phyloP scores from a whole-genome alignment of 2,113 vertebrate species.

The Phoxinus phoxinus region DNA sequence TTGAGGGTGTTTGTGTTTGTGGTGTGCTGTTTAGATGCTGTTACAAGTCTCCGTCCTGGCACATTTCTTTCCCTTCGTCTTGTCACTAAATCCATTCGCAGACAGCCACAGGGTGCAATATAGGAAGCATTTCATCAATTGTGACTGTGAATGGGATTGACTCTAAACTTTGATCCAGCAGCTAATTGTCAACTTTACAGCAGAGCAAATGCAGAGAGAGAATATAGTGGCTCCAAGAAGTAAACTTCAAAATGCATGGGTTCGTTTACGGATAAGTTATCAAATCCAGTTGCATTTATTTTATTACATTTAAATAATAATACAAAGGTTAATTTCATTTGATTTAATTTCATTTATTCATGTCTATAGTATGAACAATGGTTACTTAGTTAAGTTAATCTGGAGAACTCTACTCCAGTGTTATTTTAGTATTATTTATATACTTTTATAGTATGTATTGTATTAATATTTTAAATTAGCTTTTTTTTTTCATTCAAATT shows the following conservation, averaged over 20 bases:
- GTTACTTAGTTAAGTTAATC: too few species aligned
- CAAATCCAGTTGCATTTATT: neutral
- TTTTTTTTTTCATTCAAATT: neutral
- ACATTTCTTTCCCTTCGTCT: conserved; percentile 32
- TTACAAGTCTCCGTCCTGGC: conserved; percentile 43
- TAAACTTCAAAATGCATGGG: neutral
- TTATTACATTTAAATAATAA: too few species aligned
- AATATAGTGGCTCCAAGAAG: neutral
- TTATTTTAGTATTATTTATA: neutral
- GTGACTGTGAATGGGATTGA: conserved; percentile 51
- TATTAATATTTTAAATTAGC: neutral
- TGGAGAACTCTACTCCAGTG: neutral
- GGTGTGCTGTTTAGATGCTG: conserved; percentile 21
- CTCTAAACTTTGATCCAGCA: conserved; percentile 60
- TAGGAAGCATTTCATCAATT: conserved; percentile 68
- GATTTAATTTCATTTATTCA: too few species aligned
- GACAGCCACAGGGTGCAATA: conserved; percentile 57
- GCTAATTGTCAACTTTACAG: conserved; percentile 51
- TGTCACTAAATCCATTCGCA: conserved; percentile 53
- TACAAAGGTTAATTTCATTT: too few species aligned
- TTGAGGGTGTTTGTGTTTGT: conserved; percentile 8
- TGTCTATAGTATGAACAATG: too few species aligned
- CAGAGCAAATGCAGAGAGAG: conserved; percentile 37
- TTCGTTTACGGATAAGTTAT: neutral
- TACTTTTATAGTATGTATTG: neutral